Evolutionary conservation across 2,888 invertebrate species (phyloP), one percentile per base, ranked within the genome.

Genomic region (Julus scandinavius): DNA sequence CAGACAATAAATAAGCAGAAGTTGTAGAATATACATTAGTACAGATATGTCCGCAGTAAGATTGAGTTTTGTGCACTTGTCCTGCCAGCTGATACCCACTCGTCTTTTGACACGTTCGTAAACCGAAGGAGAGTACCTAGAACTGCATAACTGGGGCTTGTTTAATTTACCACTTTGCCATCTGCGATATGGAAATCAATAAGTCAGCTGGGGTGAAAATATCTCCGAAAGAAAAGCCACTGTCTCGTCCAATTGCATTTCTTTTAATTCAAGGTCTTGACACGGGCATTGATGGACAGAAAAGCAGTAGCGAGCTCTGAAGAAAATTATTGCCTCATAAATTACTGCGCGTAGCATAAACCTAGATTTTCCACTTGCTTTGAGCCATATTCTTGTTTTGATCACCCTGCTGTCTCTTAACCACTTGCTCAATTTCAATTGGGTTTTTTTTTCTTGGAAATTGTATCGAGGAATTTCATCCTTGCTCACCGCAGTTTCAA

Each of bases 171-270:
- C 85, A 41, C 85, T 45, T 41, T 15, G 85, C 85, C 85, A 85
- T 85, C 85, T 85, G 85, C n/a, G 41, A 49, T 84, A 84, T 85
- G 85, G 85, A 85, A 85, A 85, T 85, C 85, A 40, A 85, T 85
- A 85, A 85, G 85, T 85, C 85, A 85, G 45, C 41, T 17, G 41
- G 85, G 5, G 45, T 85, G 85, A 40, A 83, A n/a, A 85, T 85
- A 15, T 49, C 41, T 7, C 45, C 41, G 40, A 11, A 11, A 40
- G 85, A 40, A 72, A 72, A 72, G 41, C 63, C 63, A 72, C 85
- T 20, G 17, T 85, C 40, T 49, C n/a, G 5, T 40, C 85, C 85
- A 41, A 41, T 41, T 72, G n/a, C n/a, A 72, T 7, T 20, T 72
- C 72, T 72, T 72, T 45, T 72, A 4, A 72, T 72, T 2, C 29